Evolutionary conservation across 1,140 invertebrate genomes (phyloP), one percentile per base, ranked within the genome.

Genomic region (Drosophila bocki): DNA sequence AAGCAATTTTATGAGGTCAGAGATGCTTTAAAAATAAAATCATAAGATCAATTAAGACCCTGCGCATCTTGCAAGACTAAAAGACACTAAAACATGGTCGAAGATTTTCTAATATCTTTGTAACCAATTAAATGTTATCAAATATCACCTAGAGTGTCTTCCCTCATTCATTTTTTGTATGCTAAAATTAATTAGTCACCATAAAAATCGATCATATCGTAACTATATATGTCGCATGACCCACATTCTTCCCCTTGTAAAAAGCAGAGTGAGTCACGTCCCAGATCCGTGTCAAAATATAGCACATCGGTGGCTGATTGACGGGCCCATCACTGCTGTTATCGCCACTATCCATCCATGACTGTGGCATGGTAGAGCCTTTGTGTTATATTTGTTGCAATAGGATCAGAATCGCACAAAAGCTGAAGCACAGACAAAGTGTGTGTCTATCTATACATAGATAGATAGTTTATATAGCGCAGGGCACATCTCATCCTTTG

Each of bases 391-490:
- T 71, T 59, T 42, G 54, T 32, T 51, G 70, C 53, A 72, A 72
- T 72, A 47, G 53, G 70, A 72, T 72, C 70, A 60, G 32, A 72
- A 59, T 72, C 70, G 56, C 54, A 72, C 70, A 60, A 72, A 29
- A 29, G 51, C 50, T 29, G 17, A 57, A 7, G 29, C 64, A 39
- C 26, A 35, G 42, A 57, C 50, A 69, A 48, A 71, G 50, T 32
- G 12, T 51, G 26, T 32, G 7, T 29, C 3, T 35, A 17, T 58
- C 17, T 26, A 17, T 26, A 32, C 1, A 15, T 26, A 8, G 19
- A 42, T 50, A 51, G 41, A 50, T 22, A 32, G 12, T 41, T 32
- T 50, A 63, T 48, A 63, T 39, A 32, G 37, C 45, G 2, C 22
- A 22, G 15, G 29, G 62, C 39, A 41, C 44, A 68, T 68, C 29